phyloP scores from a whole-genome alignment of 2,113 vertebrate species.

The Dipodomys stephensi region DNA sequence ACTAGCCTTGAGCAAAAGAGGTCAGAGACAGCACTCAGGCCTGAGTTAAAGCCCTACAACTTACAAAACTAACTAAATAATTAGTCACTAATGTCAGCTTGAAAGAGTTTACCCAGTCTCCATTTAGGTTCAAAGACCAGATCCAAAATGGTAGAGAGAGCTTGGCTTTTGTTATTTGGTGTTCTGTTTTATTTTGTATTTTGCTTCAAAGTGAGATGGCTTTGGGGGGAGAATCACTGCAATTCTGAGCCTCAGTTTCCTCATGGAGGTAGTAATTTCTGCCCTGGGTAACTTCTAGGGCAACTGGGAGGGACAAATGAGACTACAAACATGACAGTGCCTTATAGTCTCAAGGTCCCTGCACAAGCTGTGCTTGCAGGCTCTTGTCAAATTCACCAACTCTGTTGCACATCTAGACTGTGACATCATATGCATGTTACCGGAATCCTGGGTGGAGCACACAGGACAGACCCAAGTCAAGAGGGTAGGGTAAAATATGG shows the following conservation, averaged over 20 bases:
- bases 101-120: neutral
- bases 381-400: conserved; percentile 38
- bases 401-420: conserved; percentile 31
- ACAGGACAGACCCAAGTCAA: neutral
- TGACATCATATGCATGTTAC: conserved; percentile 58
- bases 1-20: no score
- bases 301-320: neutral
- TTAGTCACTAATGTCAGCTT: no score
- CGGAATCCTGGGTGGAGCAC: conserved; percentile 54
- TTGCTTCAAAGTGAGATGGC: neutral
- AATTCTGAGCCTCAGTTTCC: neutral
- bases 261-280: neutral
- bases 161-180: neutral
- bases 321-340: neutral
- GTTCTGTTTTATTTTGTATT: neutral
- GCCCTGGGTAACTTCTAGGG: neutral
- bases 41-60: no score
- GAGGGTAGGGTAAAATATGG: neutral
- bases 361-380: conserved; percentile 18
- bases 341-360: neutral
- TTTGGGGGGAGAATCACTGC: neutral
- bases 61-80: no score
- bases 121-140: neutral
- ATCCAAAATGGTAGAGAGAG: neutral
- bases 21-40: no score